Evolutionary conservation across 2,888 invertebrate species (phyloP).

Genomic region (Athalia cordata): DNA sequence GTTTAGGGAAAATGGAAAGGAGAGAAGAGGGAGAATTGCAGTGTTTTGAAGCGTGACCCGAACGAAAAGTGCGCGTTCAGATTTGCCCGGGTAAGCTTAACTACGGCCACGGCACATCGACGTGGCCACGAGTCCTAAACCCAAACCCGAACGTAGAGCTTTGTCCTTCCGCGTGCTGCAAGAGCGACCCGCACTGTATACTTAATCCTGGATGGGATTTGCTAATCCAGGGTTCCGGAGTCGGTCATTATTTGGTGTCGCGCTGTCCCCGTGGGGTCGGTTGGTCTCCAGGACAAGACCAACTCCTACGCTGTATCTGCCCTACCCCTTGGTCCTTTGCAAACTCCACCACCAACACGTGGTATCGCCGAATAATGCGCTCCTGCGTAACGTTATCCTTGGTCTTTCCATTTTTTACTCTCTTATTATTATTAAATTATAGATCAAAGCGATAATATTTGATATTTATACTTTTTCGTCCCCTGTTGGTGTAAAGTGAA

Average conservation of each 20-base stretch:
- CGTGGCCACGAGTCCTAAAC: constrained; percentile 33
- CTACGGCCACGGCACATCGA: constrained; percentile 43
- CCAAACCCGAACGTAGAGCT: constrained; percentile 37
- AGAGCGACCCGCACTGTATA: constrained; percentile 58
- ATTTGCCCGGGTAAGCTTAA: constrained; percentile 36
- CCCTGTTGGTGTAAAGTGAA: too few species aligned
- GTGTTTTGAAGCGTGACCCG: constrained; percentile 43
- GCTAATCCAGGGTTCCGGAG: constrained; percentile 68
- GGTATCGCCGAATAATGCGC: too few species aligned
- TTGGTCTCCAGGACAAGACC: constrained; percentile 51
- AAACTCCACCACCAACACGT: not conserved
- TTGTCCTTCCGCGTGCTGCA: constrained; percentile 23
- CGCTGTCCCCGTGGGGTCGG: constrained; percentile 65
- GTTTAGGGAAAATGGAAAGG: not conserved
- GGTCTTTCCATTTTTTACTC: too few species aligned
- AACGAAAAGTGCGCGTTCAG: constrained; percentile 37
- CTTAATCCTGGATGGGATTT: constrained; percentile 70
- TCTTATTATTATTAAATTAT: too few species aligned
- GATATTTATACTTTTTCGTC: too few species aligned
- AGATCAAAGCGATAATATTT: too few species aligned
- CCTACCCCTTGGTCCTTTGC: not conserved
- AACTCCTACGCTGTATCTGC: constrained; percentile 49
- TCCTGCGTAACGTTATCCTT: too few species aligned
- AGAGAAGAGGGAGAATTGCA: constrained; percentile 2
- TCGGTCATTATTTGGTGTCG: constrained; percentile 71